Conservation (phyloP, 2,113 vertebrate species). For the Mormyrus iriodes region DNA sequence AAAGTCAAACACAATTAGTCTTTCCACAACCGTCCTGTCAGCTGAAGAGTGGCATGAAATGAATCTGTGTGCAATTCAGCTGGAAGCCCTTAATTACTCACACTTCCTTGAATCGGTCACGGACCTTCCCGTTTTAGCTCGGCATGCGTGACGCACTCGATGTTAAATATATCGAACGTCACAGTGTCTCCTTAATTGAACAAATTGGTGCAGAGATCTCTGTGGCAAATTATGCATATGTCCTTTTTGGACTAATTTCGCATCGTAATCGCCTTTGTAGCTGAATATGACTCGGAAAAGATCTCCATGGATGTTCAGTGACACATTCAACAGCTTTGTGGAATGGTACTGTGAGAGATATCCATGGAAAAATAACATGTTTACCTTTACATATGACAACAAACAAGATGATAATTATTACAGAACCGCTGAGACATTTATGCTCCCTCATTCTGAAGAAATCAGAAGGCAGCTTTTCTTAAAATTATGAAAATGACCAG, state of each 20-base stretch:
- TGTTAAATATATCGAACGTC: not conserved
- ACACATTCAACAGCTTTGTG: not conserved
- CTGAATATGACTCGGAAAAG: not conserved
- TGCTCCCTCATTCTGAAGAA: not conserved
- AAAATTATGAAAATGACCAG: not conserved
- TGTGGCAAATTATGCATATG: not conserved
- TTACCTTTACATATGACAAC: not conserved
- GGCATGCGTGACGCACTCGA: not conserved
- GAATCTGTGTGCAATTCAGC: not conserved
- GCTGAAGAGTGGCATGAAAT: not conserved
- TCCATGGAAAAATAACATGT: not conserved
- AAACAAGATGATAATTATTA: not conserved
- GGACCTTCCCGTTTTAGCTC: not conserved
- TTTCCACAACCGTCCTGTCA: not conserved
- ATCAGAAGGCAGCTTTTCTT: not conserved
- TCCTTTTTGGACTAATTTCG: not conserved
- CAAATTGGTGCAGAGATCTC: not conserved
- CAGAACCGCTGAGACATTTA: not conserved
- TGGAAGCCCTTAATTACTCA: not conserved
- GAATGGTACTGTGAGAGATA: not conserved
- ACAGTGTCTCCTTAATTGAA: conserved; percentile 5
- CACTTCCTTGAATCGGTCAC: not conserved
- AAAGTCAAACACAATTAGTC: not conserved
- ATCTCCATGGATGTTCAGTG: not conserved
- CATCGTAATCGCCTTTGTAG: not conserved